Evolutionary conservation across 2,113 vertebrate genomes (phyloP).

Genomic region (Ochotona princeps): DNA sequence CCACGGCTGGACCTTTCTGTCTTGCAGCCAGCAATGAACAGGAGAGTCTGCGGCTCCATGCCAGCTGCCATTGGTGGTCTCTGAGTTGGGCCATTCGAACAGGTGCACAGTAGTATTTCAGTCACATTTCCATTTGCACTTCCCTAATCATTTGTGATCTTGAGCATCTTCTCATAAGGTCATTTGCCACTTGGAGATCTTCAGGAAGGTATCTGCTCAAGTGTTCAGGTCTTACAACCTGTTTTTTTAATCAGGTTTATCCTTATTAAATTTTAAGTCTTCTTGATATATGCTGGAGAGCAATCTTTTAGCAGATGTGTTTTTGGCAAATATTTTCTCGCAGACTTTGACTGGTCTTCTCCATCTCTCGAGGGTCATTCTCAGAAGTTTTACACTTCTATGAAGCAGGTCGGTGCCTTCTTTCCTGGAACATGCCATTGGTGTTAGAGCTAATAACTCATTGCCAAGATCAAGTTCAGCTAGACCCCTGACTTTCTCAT

Average conservation of each 20-base stretch:
- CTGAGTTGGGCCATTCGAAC: accelerated
- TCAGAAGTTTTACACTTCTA: not conserved
- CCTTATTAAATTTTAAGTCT: not conserved
- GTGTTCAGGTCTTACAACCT: not conserved
- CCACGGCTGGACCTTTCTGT: too few species aligned
- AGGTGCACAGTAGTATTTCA: too few species aligned
- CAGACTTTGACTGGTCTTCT: not conserved
- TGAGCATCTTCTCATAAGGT: not conserved
- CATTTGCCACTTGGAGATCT: not conserved
- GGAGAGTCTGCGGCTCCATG: accelerated
- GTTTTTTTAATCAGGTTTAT: not conserved
- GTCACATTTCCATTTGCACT: not conserved
- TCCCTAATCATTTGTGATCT: not conserved
- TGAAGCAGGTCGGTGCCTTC: not conserved
- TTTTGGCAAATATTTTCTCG: not conserved
- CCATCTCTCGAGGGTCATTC: not conserved
- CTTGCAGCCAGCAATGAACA: not conserved
- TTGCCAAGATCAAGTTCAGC: not conserved
- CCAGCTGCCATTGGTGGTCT: accelerated
- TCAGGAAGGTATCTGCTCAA: not conserved
- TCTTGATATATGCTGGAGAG: not conserved
- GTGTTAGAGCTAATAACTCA: not conserved
- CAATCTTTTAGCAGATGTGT: not conserved
- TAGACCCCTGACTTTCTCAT: not conserved
- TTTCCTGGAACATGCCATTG: not conserved